These are phyloP conservation scores for Pseudococcus jackbeardsleyi DNA, from an alignment of 2,888 invertebrate species.

Conservation along the genomic window DNA sequence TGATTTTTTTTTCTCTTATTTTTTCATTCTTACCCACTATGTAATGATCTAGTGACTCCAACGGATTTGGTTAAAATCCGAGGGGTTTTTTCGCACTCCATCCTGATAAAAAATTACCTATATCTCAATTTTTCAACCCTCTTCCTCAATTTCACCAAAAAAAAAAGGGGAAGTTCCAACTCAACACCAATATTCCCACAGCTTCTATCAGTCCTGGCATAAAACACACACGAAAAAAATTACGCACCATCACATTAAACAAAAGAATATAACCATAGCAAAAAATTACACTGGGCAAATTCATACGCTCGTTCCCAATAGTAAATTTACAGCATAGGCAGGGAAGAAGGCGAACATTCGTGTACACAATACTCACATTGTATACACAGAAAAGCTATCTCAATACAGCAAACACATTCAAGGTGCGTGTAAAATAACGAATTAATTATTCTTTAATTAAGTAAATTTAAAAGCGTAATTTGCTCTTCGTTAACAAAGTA, in stretches of 20 bases:
- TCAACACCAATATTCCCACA: too few species aligned
- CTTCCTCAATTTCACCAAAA: too few species aligned
- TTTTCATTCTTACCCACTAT: too few species aligned
- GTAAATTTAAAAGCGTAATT: constrained; percentile 46
- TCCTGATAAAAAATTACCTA: too few species aligned
- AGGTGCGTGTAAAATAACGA: constrained; percentile 47
- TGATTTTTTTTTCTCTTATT: too few species aligned
- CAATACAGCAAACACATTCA: constrained; percentile 3
- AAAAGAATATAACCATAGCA: neutral
- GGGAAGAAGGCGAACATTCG: neutral
- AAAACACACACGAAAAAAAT: too few species aligned
- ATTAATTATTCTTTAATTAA: constrained; percentile 48
- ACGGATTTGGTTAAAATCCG: too few species aligned
- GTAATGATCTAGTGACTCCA: too few species aligned
- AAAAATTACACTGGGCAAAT: neutral
- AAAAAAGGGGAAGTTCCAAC: too few species aligned
- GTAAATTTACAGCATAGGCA: neutral
- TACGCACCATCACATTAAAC: neutral
- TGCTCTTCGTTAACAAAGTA: constrained; percentile 37
- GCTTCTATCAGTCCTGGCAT: too few species aligned
- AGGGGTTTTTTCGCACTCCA: too few species aligned
- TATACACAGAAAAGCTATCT: constrained; percentile 13
- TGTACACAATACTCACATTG: neutral
- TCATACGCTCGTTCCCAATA: neutral
- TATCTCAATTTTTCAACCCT: too few species aligned